Conservation (phyloP, 2,113 vertebrate genomes). For the Aix galericulata region DNA sequence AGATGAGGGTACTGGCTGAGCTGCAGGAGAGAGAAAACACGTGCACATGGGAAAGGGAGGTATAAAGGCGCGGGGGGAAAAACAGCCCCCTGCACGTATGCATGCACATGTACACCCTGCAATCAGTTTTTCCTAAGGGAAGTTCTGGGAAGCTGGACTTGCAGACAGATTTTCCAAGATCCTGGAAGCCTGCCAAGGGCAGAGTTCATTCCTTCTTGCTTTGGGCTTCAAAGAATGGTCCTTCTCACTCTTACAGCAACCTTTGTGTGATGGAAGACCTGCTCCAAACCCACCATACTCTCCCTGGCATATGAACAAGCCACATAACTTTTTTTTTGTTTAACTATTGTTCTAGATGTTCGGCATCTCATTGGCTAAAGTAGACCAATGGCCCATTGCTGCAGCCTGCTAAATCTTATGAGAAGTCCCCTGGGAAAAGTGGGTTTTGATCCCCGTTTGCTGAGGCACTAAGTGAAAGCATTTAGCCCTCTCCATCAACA, state of each 20-base stretch:
- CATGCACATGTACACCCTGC: constrained; percentile 29
- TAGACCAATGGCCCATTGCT: background rate
- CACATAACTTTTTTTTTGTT: background rate
- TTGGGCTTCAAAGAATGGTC: background rate
- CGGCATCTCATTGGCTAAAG: background rate
- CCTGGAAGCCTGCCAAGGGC: background rate
- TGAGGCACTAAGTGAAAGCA: background rate
- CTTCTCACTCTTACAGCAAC: background rate
- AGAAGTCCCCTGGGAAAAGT: background rate
- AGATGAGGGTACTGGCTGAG: constrained; percentile 95
- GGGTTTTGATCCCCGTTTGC: background rate
- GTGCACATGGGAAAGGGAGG: constrained; percentile 73
- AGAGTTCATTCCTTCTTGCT: background rate
- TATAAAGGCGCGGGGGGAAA: constrained; percentile 19
- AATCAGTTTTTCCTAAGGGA: constrained; percentile 26
- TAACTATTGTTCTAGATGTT: background rate
- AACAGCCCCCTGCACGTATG: background rate
- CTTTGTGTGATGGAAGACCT: background rate
- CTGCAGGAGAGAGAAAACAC: constrained; percentile 78
- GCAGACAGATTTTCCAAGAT: constrained; percentile 60
- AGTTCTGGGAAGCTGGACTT: constrained; percentile 52
- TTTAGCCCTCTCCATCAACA: background rate
- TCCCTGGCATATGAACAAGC: background rate
- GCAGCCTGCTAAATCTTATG: background rate
- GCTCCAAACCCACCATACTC: background rate